These are phyloP conservation scores for Mixornis gularis DNA, from an alignment of 2,113 vertebrate genomes.

Conservation along the genomic window DNA sequence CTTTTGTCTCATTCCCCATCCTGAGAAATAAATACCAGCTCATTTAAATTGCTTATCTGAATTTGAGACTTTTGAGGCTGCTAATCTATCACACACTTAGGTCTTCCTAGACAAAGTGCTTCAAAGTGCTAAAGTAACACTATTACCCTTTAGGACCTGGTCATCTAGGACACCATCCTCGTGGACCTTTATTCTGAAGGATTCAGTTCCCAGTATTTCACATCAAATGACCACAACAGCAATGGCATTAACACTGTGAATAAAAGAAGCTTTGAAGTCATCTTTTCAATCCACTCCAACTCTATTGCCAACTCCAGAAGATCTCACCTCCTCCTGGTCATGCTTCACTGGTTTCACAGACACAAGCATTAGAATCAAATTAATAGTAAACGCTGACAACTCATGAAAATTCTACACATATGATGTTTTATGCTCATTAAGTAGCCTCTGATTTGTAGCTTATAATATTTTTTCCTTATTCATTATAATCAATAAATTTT, in stretches of 20 bases:
- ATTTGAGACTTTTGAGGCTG: neutral
- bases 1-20: neutral
- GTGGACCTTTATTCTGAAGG: neutral
- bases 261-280: neutral
- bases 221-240: neutral
- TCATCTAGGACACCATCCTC: neutral
- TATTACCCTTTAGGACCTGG: neutral
- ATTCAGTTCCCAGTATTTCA: neutral
- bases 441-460: neutral
- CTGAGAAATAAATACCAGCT: neutral
- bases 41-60: neutral
- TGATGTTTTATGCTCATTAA: neutral
- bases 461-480: neutral
- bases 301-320: neutral
- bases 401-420: neutral
- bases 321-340: neutral
- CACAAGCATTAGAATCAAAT: neutral
- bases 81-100: neutral
- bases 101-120: neutral
- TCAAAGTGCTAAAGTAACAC: neutral
- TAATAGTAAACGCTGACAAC: neutral
- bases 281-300: neutral
- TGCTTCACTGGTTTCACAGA: neutral
- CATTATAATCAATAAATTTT: neutral
- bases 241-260: neutral